Conservation (phyloP, 2,113 vertebrate species). For the Centropus unirufus region DNA sequence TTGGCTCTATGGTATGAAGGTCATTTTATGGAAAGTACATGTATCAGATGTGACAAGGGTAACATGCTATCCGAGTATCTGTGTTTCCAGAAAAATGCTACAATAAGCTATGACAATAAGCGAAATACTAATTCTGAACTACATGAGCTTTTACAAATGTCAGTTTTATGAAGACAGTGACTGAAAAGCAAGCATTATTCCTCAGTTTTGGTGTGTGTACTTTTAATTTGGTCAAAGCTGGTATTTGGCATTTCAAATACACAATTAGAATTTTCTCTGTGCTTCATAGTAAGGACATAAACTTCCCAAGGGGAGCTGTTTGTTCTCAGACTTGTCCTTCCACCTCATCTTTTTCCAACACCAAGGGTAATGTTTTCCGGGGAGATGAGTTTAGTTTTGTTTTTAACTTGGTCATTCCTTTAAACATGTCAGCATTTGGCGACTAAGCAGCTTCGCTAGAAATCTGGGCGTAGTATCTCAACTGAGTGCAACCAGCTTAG, state of each 20-base stretch:
- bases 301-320: neutral
- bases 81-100: neutral
- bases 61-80: neutral
- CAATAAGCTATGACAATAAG: neutral
- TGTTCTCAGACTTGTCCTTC: neutral
- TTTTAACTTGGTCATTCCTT: neutral
- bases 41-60: slow-evolving; percentile 22
- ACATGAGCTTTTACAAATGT: neutral
- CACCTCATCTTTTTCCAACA: neutral
- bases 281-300: neutral
- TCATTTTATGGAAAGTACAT: slow-evolving; percentile 40
- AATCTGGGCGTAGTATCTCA: neutral
- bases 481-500: slow-evolving; percentile 58
- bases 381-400: neutral
- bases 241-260: neutral
- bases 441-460: neutral
- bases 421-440: neutral
- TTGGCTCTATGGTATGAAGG: slow-evolving; percentile 25
- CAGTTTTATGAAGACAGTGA: neutral
- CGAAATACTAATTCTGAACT: neutral
- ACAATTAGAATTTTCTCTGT: neutral
- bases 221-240: neutral
- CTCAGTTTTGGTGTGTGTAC: neutral
- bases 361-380: neutral
- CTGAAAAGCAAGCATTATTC: neutral